Base-by-base conservation (phyloP, 2,113 vertebrate species). In the Melanostigma gelatinosum region DNA sequence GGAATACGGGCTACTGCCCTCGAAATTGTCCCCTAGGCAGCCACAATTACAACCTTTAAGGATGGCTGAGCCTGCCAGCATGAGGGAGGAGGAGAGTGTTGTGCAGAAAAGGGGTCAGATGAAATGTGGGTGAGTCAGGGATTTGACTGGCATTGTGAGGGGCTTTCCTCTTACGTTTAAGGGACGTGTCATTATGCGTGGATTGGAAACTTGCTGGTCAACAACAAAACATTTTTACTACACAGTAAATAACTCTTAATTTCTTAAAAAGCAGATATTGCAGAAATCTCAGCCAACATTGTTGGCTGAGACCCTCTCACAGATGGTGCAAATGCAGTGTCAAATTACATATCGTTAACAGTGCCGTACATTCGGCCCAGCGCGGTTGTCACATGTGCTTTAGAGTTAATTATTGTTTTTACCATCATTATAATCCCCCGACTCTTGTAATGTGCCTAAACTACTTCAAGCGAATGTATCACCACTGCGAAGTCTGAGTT, bases 21-120 rank as follows among this genome's bases (percentile, higher is more conserved):
- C 48, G 20, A 86, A 91, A 92, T 79, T 85, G 80, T 61, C 86
- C 88, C 50, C 58, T 58, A 72, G 85, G 77, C 62, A 82, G 78
- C 93, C 91, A 82, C 87, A 92, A 91, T 94, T 93, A 92, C 87
- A 94, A 58, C 80, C 67, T 80, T 87, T 55, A 72, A 77, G 77
- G 66, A 77, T 65, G 63, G 48, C 48, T 3, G 3, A 71, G 77
- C 12, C 80, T 62, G 86, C 66, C 82, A 72, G 64, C 81, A 46
- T 38, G 57, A 84, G 54, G 77, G 77, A 75, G 83, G 80, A 75
- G 36, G 38, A 48, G 66, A 46, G 61, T 16, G 27, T 58, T 74
- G 58, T 48, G 27, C 48, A 72, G 79, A 87, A 90, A 34, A 81
- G 72, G 76, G 79, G 72, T 90, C 64, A 69, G 70, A 89, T 83